Base-by-base conservation (phyloP, 1,140 invertebrate species). In the Drosophila rufa region DNA sequence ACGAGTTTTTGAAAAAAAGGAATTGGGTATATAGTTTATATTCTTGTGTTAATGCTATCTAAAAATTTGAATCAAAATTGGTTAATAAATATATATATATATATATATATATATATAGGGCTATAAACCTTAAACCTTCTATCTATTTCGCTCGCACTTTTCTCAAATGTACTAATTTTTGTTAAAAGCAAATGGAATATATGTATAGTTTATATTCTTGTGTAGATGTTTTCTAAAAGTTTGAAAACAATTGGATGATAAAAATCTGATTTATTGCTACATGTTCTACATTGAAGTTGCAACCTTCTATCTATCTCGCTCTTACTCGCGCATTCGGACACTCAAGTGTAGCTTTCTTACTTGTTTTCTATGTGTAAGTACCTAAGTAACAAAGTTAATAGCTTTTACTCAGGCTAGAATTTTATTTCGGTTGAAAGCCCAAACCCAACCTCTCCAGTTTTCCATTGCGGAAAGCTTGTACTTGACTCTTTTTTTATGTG, bases 371-470 rank as follows among this genome's bases (percentile, higher is more conserved):
- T 3, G 2, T 36, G 9, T 36, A 30, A 30, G 14, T n/a, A 22
- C 3, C 4, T 11, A n/a, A 19, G 19, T 7, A 55, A 22, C 17
- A 22, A 55, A 55, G 51, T 55, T 55, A 55, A 55, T 55, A 55
- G 53, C 53, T 40, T 15, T 40, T 2, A 55, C 33, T 55, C 15
- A 40, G 53, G 33, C 38, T 22, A 38, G 33, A 55, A 33, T 38
- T 55, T 15, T 22, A 33, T 38, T 55, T 55, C 7, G 51, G 3
- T 22, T 55, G 33, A 9, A 9, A 15, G 19, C 4, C 1, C 27
- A 30, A 30, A 15, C 33, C 7, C 30, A 17, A 15, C 12, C 17
- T 53, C 12, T 9, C 36, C 1, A 55, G 17, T 55, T 15, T 5
- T 1, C 19, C 7, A 19, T 55, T 1, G 14, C 15, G 14, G 1